These are phyloP conservation scores for Ylistrum balloti DNA, from an alignment of 1,140 invertebrate genomes.

Conservation along the genomic window DNA sequence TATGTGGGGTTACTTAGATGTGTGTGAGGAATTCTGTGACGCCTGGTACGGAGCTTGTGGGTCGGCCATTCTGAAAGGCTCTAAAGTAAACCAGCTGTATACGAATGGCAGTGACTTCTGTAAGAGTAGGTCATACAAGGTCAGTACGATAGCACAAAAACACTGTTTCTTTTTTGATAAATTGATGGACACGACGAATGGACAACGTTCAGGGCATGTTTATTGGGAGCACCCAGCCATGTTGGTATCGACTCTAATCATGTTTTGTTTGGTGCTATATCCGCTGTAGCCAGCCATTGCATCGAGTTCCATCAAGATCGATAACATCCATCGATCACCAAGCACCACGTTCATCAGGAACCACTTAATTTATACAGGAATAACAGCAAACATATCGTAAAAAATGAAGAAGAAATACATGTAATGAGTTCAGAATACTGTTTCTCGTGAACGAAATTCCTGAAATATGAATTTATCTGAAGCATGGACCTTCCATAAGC, in stretches of 20 bases:
- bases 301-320: background rate
- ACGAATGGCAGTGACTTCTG: slow-evolving; percentile 80
- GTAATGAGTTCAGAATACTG: too few relatives aligned
- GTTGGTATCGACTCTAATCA: background rate
- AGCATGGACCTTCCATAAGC: background rate
- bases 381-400: background rate
- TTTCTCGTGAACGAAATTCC: background rate
- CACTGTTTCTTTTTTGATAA: slow-evolving; percentile 78
- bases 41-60: slow-evolving; percentile 75
- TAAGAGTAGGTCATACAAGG: slow-evolving; percentile 78
- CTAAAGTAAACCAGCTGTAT: slow-evolving; percentile 79
- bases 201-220: slow-evolving; percentile 9
- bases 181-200: slow-evolving; percentile 58
- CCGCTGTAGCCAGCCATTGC: background rate
- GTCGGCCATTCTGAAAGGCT: slow-evolving; percentile 74
- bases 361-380: background rate
- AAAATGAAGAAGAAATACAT: too few relatives aligned
- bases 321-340: background rate
- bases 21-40: slow-evolving; percentile 82
- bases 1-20: slow-evolving; percentile 78
- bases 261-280: background rate
- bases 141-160: slow-evolving; percentile 67
- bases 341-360: background rate
- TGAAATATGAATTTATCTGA: background rate
- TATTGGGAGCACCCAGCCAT: background rate